Evolutionary conservation across 2,797 vertebrate genomes (phyloP).

Genomic region (Sternarchorhynchus goeldii): DNA sequence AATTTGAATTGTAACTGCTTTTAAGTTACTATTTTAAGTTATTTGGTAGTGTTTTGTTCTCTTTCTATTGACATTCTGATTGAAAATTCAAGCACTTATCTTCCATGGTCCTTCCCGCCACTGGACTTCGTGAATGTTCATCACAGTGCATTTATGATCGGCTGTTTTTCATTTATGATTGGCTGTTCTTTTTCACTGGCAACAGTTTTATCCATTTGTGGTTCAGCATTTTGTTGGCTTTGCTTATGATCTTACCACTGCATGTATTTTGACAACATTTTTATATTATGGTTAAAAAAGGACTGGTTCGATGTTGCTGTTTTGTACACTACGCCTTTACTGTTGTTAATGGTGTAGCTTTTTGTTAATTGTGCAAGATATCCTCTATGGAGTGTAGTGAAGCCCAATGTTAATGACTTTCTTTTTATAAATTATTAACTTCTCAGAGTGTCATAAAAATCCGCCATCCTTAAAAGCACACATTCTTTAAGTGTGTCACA

Average conservation of each 20-base stretch:
- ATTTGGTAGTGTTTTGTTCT: conserved; percentile 16
- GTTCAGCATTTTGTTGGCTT: conserved; percentile 14
- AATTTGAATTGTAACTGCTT: background rate
- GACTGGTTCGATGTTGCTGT: conserved; percentile 10
- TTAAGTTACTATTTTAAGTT: background rate
- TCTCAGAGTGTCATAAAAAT: background rate
- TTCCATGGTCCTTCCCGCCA: background rate
- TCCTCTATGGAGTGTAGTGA: conserved; percentile 6
- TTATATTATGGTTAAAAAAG: conserved; percentile 22
- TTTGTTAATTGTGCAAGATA: background rate
- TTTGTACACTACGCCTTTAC: conserved; percentile 27
- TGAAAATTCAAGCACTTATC: background rate
- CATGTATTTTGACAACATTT: conserved; percentile 31
- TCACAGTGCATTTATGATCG: background rate
- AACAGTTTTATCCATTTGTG: conserved; percentile 19
- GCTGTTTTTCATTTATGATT: background rate
- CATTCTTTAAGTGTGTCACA: conserved; percentile 25
- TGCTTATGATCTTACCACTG: background rate
- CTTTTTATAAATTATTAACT: background rate
- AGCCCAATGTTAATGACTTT: conserved; percentile 21
- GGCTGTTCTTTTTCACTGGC: conserved; percentile 19
- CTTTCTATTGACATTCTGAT: background rate
- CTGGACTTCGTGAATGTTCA: conserved; percentile 17
- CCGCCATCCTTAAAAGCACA: background rate
- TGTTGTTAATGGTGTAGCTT: conserved; percentile 19